Percentiles rank a stretch among this genome's conserved stretches.
These are phyloP conservation scores for Setipinna tenuifilis DNA, from an alignment of 2,797 vertebrate species.

Conservation along the genomic window DNA sequence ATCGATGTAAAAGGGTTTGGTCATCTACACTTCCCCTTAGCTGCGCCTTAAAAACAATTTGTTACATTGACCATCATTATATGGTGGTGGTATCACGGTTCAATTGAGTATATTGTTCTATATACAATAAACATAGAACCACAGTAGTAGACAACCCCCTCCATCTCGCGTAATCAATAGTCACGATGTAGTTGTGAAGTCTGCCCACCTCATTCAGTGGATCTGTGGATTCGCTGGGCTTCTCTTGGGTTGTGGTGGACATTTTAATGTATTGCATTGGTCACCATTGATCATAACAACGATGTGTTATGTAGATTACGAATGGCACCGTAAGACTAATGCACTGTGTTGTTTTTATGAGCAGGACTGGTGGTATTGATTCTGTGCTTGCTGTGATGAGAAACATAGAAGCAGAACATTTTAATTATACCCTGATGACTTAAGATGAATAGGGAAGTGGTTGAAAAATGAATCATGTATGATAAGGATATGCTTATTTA, in stretches of 20 bases:
- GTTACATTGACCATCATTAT: too few relatives aligned
- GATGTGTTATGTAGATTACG: background rate
- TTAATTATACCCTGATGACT: background rate
- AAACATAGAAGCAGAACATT: background rate
- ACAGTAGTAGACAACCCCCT: too few relatives aligned
- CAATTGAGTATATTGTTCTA: too few relatives aligned
- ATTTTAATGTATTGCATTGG: background rate
- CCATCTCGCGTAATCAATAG: too few relatives aligned
- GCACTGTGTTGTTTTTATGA: background rate
- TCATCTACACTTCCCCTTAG: background rate
- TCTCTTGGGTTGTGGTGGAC: background rate
- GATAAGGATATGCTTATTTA: background rate
- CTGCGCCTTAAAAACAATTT: background rate
- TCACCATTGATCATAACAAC: background rate
- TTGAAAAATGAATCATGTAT: background rate
- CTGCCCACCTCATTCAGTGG: too few relatives aligned
- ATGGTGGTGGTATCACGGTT: too few relatives aligned
- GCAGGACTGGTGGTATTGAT: background rate
- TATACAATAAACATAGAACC: too few relatives aligned
- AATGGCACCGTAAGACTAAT: background rate
- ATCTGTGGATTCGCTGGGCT: background rate
- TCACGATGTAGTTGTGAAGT: too few relatives aligned
- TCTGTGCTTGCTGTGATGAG: background rate
- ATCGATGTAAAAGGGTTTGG: background rate
- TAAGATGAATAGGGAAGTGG: background rate